These are phyloP conservation scores for Montipora cactus DNA, from an alignment of 64 coral and sea anemone species.

Conservation along the genomic window DNA sequence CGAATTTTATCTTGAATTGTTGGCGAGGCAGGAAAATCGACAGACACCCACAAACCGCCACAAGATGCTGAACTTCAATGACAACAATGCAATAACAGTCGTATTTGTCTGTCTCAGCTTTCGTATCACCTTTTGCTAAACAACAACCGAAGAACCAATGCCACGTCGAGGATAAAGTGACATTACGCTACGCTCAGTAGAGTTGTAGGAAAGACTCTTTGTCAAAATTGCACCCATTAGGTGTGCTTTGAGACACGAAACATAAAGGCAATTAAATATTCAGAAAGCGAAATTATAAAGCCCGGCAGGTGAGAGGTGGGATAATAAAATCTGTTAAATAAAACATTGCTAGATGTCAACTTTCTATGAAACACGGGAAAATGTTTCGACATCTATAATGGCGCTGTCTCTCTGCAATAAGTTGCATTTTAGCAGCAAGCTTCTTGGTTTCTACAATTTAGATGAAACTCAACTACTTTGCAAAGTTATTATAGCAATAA, in stretches of 20 bases:
- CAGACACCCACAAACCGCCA: slow-evolving; percentile 2
- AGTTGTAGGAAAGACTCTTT: neutral
- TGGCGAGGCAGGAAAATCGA: neutral
- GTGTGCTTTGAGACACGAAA: neutral
- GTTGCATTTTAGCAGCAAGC: neutral
- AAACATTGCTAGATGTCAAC: neutral
- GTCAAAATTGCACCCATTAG: neutral
- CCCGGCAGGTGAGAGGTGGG: slow-evolving; percentile 1
- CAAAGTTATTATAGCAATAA: too few relatives aligned
- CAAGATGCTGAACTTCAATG: neutral
- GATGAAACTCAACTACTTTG: too few relatives aligned
- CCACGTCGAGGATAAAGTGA: neutral
- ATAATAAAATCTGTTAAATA: neutral
- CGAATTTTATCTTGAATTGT: neutral
- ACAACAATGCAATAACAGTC: neutral
- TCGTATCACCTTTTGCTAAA: slow-evolving; percentile 11
- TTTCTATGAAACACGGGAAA: neutral
- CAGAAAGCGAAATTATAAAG: neutral
- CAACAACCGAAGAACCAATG: slow-evolving; percentile 9
- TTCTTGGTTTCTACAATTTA: neutral
- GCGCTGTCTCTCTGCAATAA: neutral
- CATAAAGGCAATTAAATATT: slow-evolving; percentile 4
- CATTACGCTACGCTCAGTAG: neutral
- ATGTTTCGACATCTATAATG: neutral
- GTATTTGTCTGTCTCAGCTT: slow-evolving; percentile 4